Evolutionary conservation across 2,797 vertebrate species (phyloP).

Genomic region (Helostoma temminkii): DNA sequence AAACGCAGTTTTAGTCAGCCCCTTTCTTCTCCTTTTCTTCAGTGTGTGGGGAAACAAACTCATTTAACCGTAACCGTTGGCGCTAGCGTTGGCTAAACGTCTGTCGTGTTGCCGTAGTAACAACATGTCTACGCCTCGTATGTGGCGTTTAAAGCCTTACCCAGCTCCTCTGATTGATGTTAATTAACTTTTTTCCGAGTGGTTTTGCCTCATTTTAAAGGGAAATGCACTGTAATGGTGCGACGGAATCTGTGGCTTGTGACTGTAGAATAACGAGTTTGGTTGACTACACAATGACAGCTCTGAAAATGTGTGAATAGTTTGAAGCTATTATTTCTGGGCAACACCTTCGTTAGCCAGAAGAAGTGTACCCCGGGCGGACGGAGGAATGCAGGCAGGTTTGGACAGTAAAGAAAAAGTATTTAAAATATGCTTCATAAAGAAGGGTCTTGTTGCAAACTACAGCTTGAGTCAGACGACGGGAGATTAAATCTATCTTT

Average conservation of each 20-base stretch:
- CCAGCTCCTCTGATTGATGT: background rate
- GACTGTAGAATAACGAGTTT: background rate
- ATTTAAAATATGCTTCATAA: background rate
- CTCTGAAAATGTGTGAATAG: background rate
- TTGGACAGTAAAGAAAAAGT: constrained; percentile 6
- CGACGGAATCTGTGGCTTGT: constrained; percentile 23
- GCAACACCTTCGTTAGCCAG: too few relatives aligned
- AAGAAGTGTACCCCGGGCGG: too few relatives aligned
- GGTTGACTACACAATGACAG: background rate
- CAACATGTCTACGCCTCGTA: background rate
- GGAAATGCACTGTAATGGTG: background rate
- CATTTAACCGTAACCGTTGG: constrained; percentile 2
- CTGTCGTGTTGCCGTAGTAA: background rate
- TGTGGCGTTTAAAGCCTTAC: background rate
- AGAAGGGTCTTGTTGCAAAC: constrained; percentile 2
- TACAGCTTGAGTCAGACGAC: constrained; percentile 5
- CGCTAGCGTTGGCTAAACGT: constrained; percentile 8
- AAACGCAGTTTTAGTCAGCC: background rate
- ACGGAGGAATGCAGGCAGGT: constrained; percentile 36
- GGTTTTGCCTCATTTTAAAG: background rate
- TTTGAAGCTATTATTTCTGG: background rate
- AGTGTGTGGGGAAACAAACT: constrained; percentile 16
- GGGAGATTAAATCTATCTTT: constrained; percentile 6
- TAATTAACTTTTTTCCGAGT: background rate
- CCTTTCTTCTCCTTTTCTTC: constrained; percentile 1